Base-by-base conservation (phyloP, 2,888 invertebrate species). In the Eutolmus rufibarbis region DNA sequence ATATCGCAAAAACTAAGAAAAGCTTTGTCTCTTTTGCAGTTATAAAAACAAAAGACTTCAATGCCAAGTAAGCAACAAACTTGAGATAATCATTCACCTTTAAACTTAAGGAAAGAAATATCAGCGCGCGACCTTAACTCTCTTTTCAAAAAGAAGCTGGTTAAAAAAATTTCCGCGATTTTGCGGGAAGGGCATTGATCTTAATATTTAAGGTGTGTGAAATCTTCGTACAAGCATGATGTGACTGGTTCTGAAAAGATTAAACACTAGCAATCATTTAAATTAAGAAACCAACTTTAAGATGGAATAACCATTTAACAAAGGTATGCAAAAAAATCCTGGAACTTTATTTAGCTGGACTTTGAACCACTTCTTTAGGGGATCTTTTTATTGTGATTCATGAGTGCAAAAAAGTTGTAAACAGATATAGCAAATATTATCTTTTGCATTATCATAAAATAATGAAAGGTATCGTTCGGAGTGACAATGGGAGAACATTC, bases 41-140 rank as follows among this genome's bases (percentile, higher is more conserved):
- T 31, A 76, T 76, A 76, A 76, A 76, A 76, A 76, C 76, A 76
- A 76, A 76, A 76, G 76, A 34, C 76, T 76, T 76, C 76, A 76
- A 76, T 76, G 76, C 76, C 76, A 76, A 14, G 19, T 34, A 76
- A 76, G 76, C 8, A 9, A 76, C 76, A 76, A 76, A 76, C 76
- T 76, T 76, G 76, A 76, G 19, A 37, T 34, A 76, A 34, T 34
- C 76, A 76, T 37, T 76, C 76, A 76, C 34, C 76, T 76, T 76
- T 76, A 34, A 76, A 76, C 76, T 66, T 66, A 66, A 66, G 23
- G 28, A 66, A 66, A 66, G 19, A 66, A 23, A 66, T 66, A 66
- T 66, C 19, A 66, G 66, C 66, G 19, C 23, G 23, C 66, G 66
- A 66, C 66, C 66, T 66, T 66, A 66, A 12, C 28, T 34, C 76